These are phyloP conservation scores for Torymus tubicola DNA, from an alignment of 2,888 invertebrate species.

Conservation along the genomic window DNA sequence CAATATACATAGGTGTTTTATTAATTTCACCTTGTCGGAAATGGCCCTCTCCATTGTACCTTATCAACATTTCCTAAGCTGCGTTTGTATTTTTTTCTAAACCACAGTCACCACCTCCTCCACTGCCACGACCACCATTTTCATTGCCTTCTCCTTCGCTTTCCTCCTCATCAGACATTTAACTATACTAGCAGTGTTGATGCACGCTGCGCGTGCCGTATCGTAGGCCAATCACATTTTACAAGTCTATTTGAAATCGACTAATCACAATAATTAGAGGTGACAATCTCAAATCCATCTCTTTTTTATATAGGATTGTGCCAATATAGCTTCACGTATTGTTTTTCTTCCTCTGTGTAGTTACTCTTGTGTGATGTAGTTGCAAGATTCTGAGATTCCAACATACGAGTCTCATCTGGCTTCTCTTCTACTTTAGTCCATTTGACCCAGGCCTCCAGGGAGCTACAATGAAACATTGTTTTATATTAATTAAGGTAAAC, in stretches of 20 bases:
- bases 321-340: slow-evolving; percentile 90
- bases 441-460: slow-evolving; percentile 86
- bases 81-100: slow-evolving; percentile 90
- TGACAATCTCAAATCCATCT: too few relatives aligned
- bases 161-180: slow-evolving; percentile 85
- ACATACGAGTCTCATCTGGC: slow-evolving; percentile 77
- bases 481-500: slow-evolving; percentile 80
- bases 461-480: slow-evolving; percentile 88
- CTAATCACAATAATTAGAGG: too few relatives aligned
- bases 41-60: too few relatives aligned
- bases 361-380: slow-evolving; percentile 83
- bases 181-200: too few relatives aligned
- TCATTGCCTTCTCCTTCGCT: slow-evolving; percentile 78
- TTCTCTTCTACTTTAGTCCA: slow-evolving; percentile 77
- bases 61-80: too few relatives aligned
- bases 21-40: too few relatives aligned
- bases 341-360: slow-evolving; percentile 90
- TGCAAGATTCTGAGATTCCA: slow-evolving; percentile 86
- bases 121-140: slow-evolving; percentile 76
- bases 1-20: too few relatives aligned
- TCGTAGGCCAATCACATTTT: too few relatives aligned
- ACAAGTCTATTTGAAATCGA: too few relatives aligned
- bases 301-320: too few relatives aligned
- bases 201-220: too few relatives aligned
- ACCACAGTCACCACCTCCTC: slow-evolving; percentile 77